A percentile compares a stretch with the other conserved stretches of the same genome.
Conservation (phyloP, 2,113 vertebrate genomes). For the Oncorhynchus tshawytscha region DNA sequence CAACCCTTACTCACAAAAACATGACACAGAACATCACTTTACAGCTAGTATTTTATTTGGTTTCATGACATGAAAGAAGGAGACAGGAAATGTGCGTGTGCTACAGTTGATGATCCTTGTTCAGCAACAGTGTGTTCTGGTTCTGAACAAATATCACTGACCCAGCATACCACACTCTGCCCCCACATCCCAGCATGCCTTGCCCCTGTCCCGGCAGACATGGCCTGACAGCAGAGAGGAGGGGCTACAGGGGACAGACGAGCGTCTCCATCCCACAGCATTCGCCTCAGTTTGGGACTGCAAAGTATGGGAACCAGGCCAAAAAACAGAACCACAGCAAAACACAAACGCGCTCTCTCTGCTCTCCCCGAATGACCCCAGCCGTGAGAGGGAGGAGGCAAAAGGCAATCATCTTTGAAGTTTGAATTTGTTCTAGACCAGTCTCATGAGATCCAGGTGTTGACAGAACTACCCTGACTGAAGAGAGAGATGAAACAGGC, state of each 20-base stretch:
- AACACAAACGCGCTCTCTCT: conserved; percentile 1
- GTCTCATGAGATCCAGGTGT: too few species aligned
- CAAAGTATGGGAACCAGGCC: background rate
- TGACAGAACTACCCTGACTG: too few species aligned
- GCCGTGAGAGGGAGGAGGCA: background rate
- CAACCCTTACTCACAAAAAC: too few species aligned
- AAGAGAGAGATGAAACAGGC: too few species aligned
- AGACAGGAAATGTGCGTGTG: background rate
- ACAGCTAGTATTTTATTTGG: too few species aligned
- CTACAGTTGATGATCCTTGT: background rate
- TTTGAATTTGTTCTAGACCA: too few species aligned
- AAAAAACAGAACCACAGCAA: background rate
- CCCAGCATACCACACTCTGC: background rate
- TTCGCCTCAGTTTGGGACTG: background rate
- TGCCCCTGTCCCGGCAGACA: conserved; percentile 43
- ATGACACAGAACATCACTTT: too few species aligned
- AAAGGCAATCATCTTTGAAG: too few species aligned
- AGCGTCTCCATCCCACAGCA: conserved; percentile 32
- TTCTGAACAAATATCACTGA: background rate
- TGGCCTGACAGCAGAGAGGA: conserved; percentile 67
- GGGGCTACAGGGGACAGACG: conserved; percentile 47
- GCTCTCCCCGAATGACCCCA: conserved; percentile 12
- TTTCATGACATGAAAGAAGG: background rate
- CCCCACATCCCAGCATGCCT: conserved; percentile 49
- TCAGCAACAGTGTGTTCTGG: background rate